A percentile compares a stretch with the other conserved stretches of the same genome.
Evolutionary conservation across 2,113 vertebrate species (phyloP).

Genomic region (Anoplopoma fimbria): DNA sequence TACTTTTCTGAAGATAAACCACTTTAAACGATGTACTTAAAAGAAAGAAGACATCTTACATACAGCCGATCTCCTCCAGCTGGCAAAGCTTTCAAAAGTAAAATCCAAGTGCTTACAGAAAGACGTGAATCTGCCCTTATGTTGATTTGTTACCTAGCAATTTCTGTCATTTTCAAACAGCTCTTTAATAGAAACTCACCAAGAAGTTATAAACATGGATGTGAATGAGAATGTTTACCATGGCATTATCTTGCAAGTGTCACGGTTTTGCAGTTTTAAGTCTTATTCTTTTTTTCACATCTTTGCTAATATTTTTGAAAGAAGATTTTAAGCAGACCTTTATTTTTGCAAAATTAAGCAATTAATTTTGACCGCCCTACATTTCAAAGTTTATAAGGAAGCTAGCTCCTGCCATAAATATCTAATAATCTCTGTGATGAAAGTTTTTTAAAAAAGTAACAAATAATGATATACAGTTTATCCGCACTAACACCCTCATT

Average conservation of each 20-base stretch:
- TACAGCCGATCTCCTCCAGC: not conserved
- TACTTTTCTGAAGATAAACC: not conserved
- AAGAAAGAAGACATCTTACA: not conserved
- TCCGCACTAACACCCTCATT: slow-evolving; percentile 7
- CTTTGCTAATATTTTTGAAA: slow-evolving; percentile 31
- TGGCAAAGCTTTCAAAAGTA: slow-evolving; percentile 16
- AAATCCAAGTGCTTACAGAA: not conserved
- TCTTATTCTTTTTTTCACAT: slow-evolving; percentile 17
- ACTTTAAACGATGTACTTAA: not conserved
- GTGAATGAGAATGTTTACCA: slow-evolving; percentile 33
- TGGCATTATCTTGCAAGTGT: slow-evolving; percentile 37
- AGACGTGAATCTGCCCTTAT: not conserved
- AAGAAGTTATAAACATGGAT: slow-evolving; percentile 2
- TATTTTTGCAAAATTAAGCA: slow-evolving; percentile 36
- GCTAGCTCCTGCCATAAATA: slow-evolving; percentile 1
- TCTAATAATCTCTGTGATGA: not conserved
- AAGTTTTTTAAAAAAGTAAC: not conserved
- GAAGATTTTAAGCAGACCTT: slow-evolving; percentile 30
- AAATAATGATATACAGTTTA: slow-evolving; percentile 19
- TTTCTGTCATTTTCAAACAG: slow-evolving; percentile 30
- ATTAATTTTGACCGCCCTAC: slow-evolving; percentile 25
- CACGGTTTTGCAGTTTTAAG: slow-evolving; percentile 30
- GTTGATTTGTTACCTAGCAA: slow-evolving; percentile 14
- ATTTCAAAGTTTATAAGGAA: slow-evolving; percentile 45
- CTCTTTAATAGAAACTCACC: slow-evolving; percentile 1